A percentile compares a stretch with the other conserved stretches of the same genome.
phyloP scores from a whole-genome alignment of 1,140 invertebrate species.

The Euura saliciscinereae region DNA sequence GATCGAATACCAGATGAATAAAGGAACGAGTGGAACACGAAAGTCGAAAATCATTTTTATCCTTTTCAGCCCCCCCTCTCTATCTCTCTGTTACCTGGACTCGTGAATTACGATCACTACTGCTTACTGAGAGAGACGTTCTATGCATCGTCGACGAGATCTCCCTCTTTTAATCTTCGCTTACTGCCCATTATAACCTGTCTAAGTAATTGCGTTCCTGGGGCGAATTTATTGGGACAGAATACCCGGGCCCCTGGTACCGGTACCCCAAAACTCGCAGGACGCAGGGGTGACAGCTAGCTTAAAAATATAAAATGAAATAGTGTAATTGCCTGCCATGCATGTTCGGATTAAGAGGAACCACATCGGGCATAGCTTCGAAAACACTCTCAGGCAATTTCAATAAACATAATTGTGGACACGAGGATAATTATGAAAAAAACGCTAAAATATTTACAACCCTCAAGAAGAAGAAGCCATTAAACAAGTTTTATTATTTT shows the following conservation, averaged over 20 bases:
- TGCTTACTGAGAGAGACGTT: constrained; percentile 7
- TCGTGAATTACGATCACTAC: constrained; percentile 18
- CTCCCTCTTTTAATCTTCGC: constrained; percentile 18
- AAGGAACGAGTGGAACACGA: constrained; percentile 32
- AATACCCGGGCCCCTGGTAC: neutral
- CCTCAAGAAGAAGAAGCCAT: too few relatives aligned
- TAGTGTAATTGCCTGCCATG: neutral
- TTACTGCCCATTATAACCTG: constrained; percentile 21
- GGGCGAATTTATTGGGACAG: constrained; percentile 45
- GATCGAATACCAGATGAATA: constrained; percentile 33
- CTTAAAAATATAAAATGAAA: neutral
- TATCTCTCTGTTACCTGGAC: constrained; percentile 38
- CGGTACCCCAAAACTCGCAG: neutral
- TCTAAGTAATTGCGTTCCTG: constrained; percentile 49
- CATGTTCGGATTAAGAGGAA: neutral
- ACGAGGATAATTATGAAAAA: neutral
- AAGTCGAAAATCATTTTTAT: constrained; percentile 57
- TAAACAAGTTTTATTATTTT: too few relatives aligned
- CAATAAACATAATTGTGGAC: neutral
- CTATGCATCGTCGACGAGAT: neutral
- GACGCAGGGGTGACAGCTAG: neutral
- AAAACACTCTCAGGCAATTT: neutral
- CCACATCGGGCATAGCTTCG: neutral
- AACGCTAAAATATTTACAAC: too few relatives aligned
- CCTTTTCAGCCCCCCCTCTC: neutral